Percentiles rank a stretch among this genome's conserved stretches.
Evolutionary conservation across 2,797 vertebrate genomes (phyloP).

Genomic region (Platalea minor): DNA sequence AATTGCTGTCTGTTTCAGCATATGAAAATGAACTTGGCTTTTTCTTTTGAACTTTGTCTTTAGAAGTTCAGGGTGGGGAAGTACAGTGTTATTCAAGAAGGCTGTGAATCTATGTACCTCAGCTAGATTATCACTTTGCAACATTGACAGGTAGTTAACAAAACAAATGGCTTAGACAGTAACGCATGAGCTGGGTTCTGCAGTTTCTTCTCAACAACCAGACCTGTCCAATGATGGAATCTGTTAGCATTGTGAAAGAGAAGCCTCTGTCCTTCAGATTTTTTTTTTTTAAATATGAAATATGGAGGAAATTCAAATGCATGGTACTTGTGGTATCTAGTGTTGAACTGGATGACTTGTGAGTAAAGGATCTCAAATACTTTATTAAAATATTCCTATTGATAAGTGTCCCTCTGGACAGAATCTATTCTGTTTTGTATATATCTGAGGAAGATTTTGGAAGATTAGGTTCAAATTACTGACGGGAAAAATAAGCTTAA

Average conservation of each 20-base stretch:
- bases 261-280: background rate
- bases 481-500: background rate
- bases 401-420: background rate
- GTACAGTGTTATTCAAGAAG: constrained; percentile 69
- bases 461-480: background rate
- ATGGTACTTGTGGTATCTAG: background rate
- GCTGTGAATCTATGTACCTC: constrained; percentile 59
- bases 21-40: constrained; percentile 63
- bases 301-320: background rate
- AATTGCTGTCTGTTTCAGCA: constrained; percentile 1
- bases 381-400: background rate
- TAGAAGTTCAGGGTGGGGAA: constrained; percentile 79
- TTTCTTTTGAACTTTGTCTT: constrained; percentile 74
- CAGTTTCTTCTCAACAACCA: constrained; percentile 40
- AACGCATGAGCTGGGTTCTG: constrained; percentile 20
- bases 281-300: background rate
- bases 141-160: constrained; percentile 88
- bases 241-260: background rate
- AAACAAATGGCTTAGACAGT: constrained; percentile 86
- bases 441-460: background rate
- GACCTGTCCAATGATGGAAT: constrained; percentile 4
- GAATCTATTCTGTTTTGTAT: background rate
- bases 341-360: background rate
- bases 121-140: constrained; percentile 83
- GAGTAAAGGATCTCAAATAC: background rate